A percentile compares a stretch with the other conserved stretches of the same genome.
These are phyloP conservation scores for Salminus brasiliensis DNA, from an alignment of 2,113 vertebrate genomes.

Conservation along the genomic window DNA sequence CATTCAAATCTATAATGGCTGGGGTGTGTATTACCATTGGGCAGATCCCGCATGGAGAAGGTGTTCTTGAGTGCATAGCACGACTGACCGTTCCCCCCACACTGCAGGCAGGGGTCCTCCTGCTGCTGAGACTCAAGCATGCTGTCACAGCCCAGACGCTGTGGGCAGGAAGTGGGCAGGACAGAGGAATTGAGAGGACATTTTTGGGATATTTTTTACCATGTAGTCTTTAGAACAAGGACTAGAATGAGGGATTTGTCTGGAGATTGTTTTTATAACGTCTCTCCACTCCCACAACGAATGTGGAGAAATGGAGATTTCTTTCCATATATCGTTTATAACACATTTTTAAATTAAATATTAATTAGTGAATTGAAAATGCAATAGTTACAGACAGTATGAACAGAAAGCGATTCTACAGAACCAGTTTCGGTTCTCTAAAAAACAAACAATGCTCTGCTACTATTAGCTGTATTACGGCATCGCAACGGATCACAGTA, in stretches of 20 bases:
- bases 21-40: constrained; percentile 75
- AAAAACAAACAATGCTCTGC: no score
- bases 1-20: not conserved
- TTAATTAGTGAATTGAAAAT: no score
- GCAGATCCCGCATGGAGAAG: constrained; percentile 78
- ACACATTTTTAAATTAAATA: no score
- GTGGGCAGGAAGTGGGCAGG: not conserved
- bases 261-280: no score
- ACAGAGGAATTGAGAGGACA: not conserved
- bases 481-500: no score
- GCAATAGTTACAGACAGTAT: no score
- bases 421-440: no score
- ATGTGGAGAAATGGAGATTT: no score
- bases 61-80: constrained; percentile 82
- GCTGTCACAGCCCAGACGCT: constrained; percentile 93
- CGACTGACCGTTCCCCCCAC: constrained; percentile 86
- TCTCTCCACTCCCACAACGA: no score
- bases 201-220: not conserved
- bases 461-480: no score
- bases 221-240: not conserved
- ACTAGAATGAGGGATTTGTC: not conserved
- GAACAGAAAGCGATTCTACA: no score
- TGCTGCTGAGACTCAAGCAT: constrained; percentile 84
- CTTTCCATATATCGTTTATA: no score
- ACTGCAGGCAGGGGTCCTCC: constrained; percentile 92